Percentiles rank a stretch among this genome's conserved stretches.
Evolutionary conservation across 2,113 vertebrate species (phyloP).

Genomic region (Plectropomus leopardus): DNA sequence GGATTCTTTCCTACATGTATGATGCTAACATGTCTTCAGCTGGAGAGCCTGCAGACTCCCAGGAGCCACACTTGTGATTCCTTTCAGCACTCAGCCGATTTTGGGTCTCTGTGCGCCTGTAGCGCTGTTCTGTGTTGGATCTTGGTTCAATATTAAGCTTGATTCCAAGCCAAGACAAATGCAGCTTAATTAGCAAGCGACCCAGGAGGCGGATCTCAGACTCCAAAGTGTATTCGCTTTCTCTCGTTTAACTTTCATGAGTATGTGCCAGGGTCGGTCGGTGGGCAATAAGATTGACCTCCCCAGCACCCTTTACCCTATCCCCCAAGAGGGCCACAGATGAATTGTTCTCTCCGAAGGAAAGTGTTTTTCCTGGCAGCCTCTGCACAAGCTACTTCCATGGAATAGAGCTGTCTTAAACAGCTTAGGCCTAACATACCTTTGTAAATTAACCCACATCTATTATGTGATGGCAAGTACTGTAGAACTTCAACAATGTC

Average conservation of each 20-base stretch:
- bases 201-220: slow-evolving; percentile 59
- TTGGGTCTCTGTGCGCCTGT: slow-evolving; percentile 35
- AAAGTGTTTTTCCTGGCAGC: slow-evolving; percentile 82
- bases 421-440: slow-evolving; percentile 53
- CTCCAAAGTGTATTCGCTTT: slow-evolving; percentile 65
- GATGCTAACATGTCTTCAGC: slow-evolving; percentile 28
- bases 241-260: slow-evolving; percentile 63
- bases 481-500: slow-evolving; percentile 53
- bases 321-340: slow-evolving; percentile 58
- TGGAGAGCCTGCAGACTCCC: slow-evolving; percentile 50
- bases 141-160: slow-evolving; percentile 76
- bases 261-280: slow-evolving; percentile 48
- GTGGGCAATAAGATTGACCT: slow-evolving; percentile 65
- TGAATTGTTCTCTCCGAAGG: slow-evolving; percentile 73
- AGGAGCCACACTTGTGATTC: slow-evolving; percentile 60
- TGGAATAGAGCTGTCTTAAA: slow-evolving; percentile 60
- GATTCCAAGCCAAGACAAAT: slow-evolving; percentile 75
- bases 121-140: slow-evolving; percentile 61
- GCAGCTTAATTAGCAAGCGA: slow-evolving; percentile 75
- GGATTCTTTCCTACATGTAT: not conserved
- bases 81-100: slow-evolving; percentile 52
- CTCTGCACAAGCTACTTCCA: slow-evolving; percentile 28
- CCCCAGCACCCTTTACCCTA: slow-evolving; percentile 55
- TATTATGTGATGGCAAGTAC: slow-evolving; percentile 44
- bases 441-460: slow-evolving; percentile 66